A percentile compares a stretch with the other conserved stretches of the same genome.
Conservation (phyloP, 2,113 vertebrate species). For the Boleophthalmus pectinirostris region DNA sequence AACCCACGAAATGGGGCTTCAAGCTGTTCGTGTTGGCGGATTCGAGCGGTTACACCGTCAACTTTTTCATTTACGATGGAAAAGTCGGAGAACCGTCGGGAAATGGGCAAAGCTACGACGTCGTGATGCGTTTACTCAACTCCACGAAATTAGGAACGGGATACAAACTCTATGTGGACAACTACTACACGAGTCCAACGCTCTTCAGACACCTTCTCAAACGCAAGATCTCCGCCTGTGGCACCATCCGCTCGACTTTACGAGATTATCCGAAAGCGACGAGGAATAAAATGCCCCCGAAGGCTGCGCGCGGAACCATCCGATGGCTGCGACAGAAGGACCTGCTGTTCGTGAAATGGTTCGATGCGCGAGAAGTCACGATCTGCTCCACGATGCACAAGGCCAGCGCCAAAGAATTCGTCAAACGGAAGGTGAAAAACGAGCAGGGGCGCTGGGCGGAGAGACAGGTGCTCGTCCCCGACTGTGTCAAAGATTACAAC, state of each 20-base stretch:
- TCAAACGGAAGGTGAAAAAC: slow-evolving; percentile 40
- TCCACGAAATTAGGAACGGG: slow-evolving; percentile 59
- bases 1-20: slow-evolving; percentile 61
- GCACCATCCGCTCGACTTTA: slow-evolving; percentile 43
- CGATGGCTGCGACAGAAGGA: slow-evolving; percentile 49
- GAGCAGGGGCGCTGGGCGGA: slow-evolving; percentile 43
- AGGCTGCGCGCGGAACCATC: slow-evolving; percentile 46
- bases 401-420: slow-evolving; percentile 32
- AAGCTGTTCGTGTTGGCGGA: slow-evolving; percentile 71
- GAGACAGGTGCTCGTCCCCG: slow-evolving; percentile 44
- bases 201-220: slow-evolving; percentile 50
- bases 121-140: slow-evolving; percentile 59
- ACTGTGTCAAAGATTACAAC: slow-evolving; percentile 60
- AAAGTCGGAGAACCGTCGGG: slow-evolving; percentile 30
- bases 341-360: slow-evolving; percentile 59
- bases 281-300: slow-evolving; percentile 23
- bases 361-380: slow-evolving; percentile 46
- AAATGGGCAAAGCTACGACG: slow-evolving; percentile 48
- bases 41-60: slow-evolving; percentile 60
- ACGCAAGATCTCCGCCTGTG: slow-evolving; percentile 54
- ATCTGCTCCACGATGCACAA: slow-evolving; percentile 59
- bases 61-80: slow-evolving; percentile 64
- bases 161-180: slow-evolving; percentile 66
- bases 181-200: slow-evolving; percentile 62
- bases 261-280: slow-evolving; percentile 32